Evolutionary conservation across 2,888 invertebrate genomes (phyloP).

Genomic region (Drosophila atroscutellata): DNA sequence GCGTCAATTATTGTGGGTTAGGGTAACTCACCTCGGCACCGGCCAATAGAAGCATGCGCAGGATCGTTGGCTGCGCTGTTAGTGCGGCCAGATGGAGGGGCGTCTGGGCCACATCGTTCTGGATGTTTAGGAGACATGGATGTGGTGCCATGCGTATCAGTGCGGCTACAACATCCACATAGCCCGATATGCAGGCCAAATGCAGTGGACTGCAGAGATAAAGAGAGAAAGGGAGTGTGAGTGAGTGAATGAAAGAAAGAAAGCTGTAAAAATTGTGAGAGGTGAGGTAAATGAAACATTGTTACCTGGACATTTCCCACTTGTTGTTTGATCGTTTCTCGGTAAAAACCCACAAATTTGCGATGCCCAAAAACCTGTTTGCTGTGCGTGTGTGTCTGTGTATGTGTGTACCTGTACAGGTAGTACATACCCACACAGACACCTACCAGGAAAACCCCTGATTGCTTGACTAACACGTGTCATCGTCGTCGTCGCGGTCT

Average conservation of each 20-base stretch:
- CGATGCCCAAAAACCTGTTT: slow-evolving; percentile 66
- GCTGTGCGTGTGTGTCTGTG: neutral
- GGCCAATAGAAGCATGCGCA: slow-evolving; percentile 91
- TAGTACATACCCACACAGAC: slow-evolving; percentile 23
- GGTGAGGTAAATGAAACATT: slow-evolving; percentile 12
- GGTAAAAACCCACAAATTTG: slow-evolving; percentile 62
- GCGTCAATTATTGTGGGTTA: neutral
- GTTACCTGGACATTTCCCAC: slow-evolving; percentile 60
- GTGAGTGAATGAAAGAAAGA: neutral
- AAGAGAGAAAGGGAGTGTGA: neutral
- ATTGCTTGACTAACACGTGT: slow-evolving; percentile 72
- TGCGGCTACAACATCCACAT: slow-evolving; percentile 89
- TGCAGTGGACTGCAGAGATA: slow-evolving; percentile 90
- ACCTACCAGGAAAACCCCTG: slow-evolving; percentile 75
- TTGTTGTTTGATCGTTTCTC: slow-evolving; percentile 33
- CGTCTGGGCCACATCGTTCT: slow-evolving; percentile 92
- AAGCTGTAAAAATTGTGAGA: slow-evolving; percentile 19
- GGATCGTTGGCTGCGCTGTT: slow-evolving; percentile 90
- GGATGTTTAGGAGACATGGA: slow-evolving; percentile 90
- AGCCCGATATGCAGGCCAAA: slow-evolving; percentile 92
- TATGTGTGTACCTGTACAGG: slow-evolving; percentile 17
- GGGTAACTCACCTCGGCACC: slow-evolving; percentile 88
- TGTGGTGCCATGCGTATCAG: slow-evolving; percentile 92
- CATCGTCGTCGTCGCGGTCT: slow-evolving; percentile 35
- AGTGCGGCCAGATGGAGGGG: slow-evolving; percentile 95